phyloP scores from a whole-genome alignment of 64 coral and sea anemone genomes.

The Montipora efflorescens region DNA sequence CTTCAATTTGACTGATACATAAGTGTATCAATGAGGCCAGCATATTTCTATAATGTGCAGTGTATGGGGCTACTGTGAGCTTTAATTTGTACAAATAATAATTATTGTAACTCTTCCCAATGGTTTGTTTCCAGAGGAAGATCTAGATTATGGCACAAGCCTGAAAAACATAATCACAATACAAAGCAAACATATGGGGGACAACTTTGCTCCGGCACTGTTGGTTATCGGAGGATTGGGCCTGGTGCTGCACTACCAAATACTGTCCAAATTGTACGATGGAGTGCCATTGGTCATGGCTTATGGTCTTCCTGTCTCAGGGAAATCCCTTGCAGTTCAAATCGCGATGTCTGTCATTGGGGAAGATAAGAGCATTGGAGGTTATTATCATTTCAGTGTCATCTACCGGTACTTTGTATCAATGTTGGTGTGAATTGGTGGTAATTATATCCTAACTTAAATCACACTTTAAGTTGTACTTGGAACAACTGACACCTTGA shows the following conservation, averaged over 20 bases:
- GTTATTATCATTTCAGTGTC: not conserved
- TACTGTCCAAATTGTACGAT: not conserved
- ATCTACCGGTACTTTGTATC: not conserved
- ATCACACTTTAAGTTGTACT: not conserved
- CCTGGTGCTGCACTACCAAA: not conserved
- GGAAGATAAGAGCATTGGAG: not conserved
- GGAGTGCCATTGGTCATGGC: slow-evolving; percentile 36
- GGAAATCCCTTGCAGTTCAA: slow-evolving; percentile 23
- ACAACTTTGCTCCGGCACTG: not conserved
- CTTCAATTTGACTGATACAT: too few species aligned
- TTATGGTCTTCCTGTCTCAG: slow-evolving; percentile 21
- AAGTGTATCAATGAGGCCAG: too few species aligned
- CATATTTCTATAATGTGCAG: too few species aligned
- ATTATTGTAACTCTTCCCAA: too few species aligned
- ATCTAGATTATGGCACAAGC: too few species aligned
- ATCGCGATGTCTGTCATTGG: slow-evolving; percentile 1
- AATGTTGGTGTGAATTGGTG: not conserved
- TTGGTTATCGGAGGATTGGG: slow-evolving; percentile 8
- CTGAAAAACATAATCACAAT: too few species aligned
- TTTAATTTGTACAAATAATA: too few species aligned
- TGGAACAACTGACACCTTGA: too few species aligned
- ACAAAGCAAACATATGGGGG: too few species aligned
- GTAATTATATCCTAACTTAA: not conserved
- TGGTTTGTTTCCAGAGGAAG: too few species aligned
- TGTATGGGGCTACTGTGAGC: too few species aligned